Evolutionary conservation across 2,797 vertebrate species (phyloP), one percentile per base, ranked within the genome.

Genomic region (Craterocephalus amniculus): DNA sequence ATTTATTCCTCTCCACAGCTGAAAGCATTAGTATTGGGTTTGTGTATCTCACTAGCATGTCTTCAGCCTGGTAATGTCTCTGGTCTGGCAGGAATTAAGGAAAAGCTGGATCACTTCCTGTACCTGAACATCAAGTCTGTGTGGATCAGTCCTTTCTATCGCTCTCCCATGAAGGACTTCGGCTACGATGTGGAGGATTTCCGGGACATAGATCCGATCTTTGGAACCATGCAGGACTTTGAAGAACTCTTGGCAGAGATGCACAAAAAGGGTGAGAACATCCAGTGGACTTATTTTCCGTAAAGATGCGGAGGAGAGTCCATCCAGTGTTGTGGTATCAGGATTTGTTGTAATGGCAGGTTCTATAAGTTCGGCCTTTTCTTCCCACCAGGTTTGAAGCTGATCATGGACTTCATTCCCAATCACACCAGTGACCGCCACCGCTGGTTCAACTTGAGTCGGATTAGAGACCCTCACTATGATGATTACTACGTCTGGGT

Each of bases 391-490:
- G 98, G 95, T 80, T 73, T 99, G 62, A 99, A 96, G 91, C 80
- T 99, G 85, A 97, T 99, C 57, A 96, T 98, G 74, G 98, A 99
- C 86, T 96, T 98, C 66, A 96, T 99, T 89, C 98, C 97, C 55
- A 99, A 99, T 90, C 98, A 99, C 74, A 99, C 97, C 36, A 99
- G 98, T 13, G 93, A 99, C 87, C 93, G 89, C 48, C 98, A 99
- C 86, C 68, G 0, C n/a, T 99, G 98, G 98, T 99, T 99, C 84
- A 95, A 97, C 80, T 72, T 93, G 71, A 99, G 98, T 80, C 95
- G 95, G 57, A 94, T 83, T 16, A 80, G 90, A 75, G 94, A 93
- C 0, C 95, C 93, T 58, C 93, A 94, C 62, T 99, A 97, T 45
- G 78, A 89, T 0, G 96, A 99, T 80, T 99, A 97, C 88, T 99